These are phyloP conservation scores for Hyposoter dolosus DNA, from an alignment of 2,888 invertebrate species.

Conservation along the genomic window DNA sequence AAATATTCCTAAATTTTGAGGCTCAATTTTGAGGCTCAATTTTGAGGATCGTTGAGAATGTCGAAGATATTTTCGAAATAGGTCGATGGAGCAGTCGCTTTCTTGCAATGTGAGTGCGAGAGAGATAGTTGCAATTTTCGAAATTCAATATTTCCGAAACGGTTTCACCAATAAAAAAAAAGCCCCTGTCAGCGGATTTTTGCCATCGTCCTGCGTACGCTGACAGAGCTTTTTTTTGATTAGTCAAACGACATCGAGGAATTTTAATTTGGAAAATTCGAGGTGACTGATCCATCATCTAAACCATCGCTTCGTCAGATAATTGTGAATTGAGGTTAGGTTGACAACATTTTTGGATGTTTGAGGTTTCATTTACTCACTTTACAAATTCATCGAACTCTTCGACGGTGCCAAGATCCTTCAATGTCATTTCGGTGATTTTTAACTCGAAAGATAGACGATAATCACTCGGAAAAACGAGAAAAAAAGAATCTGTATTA, in stretches of 20 bases:
- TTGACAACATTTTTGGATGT: constrained; percentile 1
- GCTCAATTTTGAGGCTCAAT: neutral
- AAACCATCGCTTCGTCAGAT: neutral
- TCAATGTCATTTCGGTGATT: constrained; percentile 85
- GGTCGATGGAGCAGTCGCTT: too few relatives aligned
- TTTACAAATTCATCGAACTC: constrained; percentile 86
- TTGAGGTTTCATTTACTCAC: constrained; percentile 76
- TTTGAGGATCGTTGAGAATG: neutral
- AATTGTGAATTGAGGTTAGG: constrained; percentile 27
- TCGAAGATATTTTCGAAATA: neutral
- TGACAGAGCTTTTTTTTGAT: too few relatives aligned
- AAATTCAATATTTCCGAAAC: too few relatives aligned
- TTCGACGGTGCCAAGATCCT: constrained; percentile 85
- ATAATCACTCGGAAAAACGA: neutral
- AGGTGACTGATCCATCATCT: too few relatives aligned
- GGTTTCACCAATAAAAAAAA: too few relatives aligned
- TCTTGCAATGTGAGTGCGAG: too few relatives aligned
- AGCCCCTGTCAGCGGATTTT: too few relatives aligned
- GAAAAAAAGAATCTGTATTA: neutral
- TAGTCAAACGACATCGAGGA: too few relatives aligned
- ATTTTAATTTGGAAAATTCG: too few relatives aligned
- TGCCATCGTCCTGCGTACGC: too few relatives aligned
- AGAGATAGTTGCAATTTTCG: too few relatives aligned
- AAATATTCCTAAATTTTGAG: neutral
- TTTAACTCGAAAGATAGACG: neutral